A percentile compares a stretch with the other conserved stretches of the same genome.
Conservation (phyloP, 2,888 invertebrate genomes). For the Gisinianus flammeolus region DNA sequence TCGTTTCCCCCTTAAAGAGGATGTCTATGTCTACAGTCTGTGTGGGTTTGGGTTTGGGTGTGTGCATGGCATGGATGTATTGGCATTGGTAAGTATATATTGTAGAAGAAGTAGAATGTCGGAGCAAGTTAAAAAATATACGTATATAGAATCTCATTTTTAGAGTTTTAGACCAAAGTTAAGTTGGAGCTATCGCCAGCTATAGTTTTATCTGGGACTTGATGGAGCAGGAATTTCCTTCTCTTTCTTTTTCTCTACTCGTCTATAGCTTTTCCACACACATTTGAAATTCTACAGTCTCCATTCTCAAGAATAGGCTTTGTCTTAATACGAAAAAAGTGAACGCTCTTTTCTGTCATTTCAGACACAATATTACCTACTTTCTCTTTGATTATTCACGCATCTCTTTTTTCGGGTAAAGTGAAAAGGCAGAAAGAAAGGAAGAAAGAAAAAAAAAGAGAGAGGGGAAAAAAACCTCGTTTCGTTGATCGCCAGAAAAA, state of each 20-base stretch:
- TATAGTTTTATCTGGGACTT: slow-evolving; percentile 4
- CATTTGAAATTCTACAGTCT: too few species aligned
- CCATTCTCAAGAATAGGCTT: slow-evolving; percentile 8
- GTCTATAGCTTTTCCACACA: not conserved
- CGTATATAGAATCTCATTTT: not conserved
- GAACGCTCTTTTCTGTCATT: slow-evolving; percentile 26
- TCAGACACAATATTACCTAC: slow-evolving; percentile 33
- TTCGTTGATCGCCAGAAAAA: slow-evolving; percentile 23
- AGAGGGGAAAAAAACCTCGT: not conserved
- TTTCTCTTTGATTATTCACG: slow-evolving; percentile 39
- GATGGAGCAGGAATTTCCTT: slow-evolving; percentile 23
- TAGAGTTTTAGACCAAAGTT: too few species aligned
- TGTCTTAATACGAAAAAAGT: slow-evolving; percentile 24
- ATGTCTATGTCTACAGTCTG: not conserved
- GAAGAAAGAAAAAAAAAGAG: not conserved
- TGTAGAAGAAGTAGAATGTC: not conserved
- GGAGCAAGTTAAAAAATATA: not conserved
- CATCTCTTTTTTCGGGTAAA: slow-evolving; percentile 22
- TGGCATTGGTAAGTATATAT: too few species aligned
- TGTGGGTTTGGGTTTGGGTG: too few species aligned
- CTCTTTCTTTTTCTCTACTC: not conserved
- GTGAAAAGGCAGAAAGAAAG: slow-evolving; percentile 24
- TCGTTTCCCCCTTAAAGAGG: slow-evolving; percentile 4
- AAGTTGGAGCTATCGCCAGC: too few species aligned
- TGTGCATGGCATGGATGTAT: not conserved